phyloP scores from a whole-genome alignment of 2,113 vertebrate genomes.

The Amazona guildingii region DNA sequence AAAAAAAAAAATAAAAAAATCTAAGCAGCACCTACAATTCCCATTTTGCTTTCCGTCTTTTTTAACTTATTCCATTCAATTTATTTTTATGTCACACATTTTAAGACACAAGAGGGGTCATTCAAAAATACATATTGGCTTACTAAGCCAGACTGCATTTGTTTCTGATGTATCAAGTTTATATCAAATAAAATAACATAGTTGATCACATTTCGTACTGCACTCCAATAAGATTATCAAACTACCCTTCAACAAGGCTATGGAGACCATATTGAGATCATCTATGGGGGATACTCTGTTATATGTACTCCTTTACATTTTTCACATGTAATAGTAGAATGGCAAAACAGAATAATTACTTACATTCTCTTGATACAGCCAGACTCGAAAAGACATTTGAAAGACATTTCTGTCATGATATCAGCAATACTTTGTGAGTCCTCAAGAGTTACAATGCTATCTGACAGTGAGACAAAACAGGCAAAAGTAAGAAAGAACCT shows the following conservation, averaged over 20 bases:
- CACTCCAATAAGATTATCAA: not conserved
- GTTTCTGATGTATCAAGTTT: not conserved
- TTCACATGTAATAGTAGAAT: not conserved
- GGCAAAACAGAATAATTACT: not conserved
- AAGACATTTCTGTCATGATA: not conserved
- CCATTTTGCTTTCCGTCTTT: not conserved
- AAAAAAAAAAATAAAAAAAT: not conserved
- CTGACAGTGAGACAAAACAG: not conserved
- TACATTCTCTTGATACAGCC: not conserved
- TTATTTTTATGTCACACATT: not conserved
- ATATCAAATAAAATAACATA: not conserved
- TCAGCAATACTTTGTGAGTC: not conserved
- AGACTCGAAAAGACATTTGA: not conserved
- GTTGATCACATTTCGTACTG: not conserved
- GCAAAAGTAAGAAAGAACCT: not conserved
- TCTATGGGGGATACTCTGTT: not conserved
- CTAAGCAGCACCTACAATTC: not conserved
- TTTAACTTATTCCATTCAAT: not conserved
- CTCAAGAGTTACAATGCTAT: not conserved
- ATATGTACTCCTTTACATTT: not conserved
- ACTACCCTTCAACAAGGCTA: not conserved
- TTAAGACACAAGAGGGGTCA: not conserved
- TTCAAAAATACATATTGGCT: not conserved
- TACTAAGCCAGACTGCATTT: not conserved
- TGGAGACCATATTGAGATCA: not conserved